Evolutionary conservation across 2,888 invertebrate species (phyloP), one percentile per base, ranked within the genome.

Genomic region (Tetanocera ferruginea): DNA sequence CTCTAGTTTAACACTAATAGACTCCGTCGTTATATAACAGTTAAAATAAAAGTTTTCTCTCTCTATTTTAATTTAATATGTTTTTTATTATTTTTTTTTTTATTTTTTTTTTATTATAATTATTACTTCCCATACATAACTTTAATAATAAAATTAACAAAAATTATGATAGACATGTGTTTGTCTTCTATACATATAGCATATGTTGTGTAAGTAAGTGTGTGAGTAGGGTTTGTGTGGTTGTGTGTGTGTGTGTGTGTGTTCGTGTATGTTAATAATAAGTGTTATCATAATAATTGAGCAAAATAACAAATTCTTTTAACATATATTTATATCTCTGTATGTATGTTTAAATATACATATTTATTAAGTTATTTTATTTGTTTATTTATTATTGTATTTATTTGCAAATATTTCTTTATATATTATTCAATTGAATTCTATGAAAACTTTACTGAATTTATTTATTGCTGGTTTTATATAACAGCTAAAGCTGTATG

Each of bases 1-100:
- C 71, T 82, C 84, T 85, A 84, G 80, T 83, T 86, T 83, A 84
- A 86, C 84, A 83, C 86, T 87, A 86, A 87, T 86, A 87, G 86
- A 86, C 85, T 86, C 83, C 83, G 81, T 83, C 82, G 83, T 83
- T 84, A 82, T 82, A 82, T 83, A 83, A 84, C 85, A 83, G 82
- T 82, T 80, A 79, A 79, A 76, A 52, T 76, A 73, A 77, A 62
- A 31, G 34, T 55, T 67, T 55, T 75, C 64, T 43, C 28, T 37
- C 37, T 78, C 14, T 43, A 17, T 17, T 62, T 74, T 60, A 37
- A n/a, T 75, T 62, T 66, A 73, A 71, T 71, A 73, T 57, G 51
- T 82, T 80, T 80, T 78, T 79, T 72, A 78, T 19, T 49, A n/a
- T 79, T 80, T 80, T 77, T 82, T 72, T 78, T 78, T 79, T 71